phyloP scores from a whole-genome alignment of 2,113 vertebrate genomes.

The Antechinus stuartii region DNA sequence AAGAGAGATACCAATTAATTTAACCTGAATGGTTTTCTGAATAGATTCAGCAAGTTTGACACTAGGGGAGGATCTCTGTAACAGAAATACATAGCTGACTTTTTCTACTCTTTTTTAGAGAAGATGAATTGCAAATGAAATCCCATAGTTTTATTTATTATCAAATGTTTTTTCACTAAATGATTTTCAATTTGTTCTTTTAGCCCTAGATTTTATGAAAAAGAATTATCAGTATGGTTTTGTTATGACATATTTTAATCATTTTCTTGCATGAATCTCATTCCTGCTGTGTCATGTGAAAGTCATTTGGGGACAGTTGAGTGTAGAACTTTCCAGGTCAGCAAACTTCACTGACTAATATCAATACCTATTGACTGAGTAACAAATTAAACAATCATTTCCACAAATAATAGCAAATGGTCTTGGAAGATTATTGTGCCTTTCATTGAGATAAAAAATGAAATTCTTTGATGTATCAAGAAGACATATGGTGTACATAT shows the following conservation, averaged over 20 bases:
- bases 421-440: conserved; percentile 56
- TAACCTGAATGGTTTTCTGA: conserved; percentile 6
- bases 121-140: conserved; percentile 14
- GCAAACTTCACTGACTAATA: neutral
- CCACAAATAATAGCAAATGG: conserved; percentile 61
- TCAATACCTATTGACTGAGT: conserved; percentile 31
- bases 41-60: conserved; percentile 18
- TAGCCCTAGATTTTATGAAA: conserved; percentile 41
- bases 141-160: conserved; percentile 10
- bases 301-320: neutral
- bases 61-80: neutral
- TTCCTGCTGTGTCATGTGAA: conserved; percentile 40
- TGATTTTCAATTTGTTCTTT: conserved; percentile 24
- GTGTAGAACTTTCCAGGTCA: neutral
- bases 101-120: neutral
- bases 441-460: conserved; percentile 70
- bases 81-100: conserved; percentile 1
- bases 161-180: conserved; percentile 32
- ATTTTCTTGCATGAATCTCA: conserved; percentile 17
- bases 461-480: conserved; percentile 57
- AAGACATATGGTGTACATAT: conserved; percentile 65
- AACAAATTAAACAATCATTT: conserved; percentile 48
- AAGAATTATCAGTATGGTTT: neutral
- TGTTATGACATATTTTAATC: conserved; percentile 15
- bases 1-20: neutral